These are phyloP conservation scores for Ectobius pallidus DNA, from an alignment of 2,888 invertebrate genomes.

Conservation along the genomic window DNA sequence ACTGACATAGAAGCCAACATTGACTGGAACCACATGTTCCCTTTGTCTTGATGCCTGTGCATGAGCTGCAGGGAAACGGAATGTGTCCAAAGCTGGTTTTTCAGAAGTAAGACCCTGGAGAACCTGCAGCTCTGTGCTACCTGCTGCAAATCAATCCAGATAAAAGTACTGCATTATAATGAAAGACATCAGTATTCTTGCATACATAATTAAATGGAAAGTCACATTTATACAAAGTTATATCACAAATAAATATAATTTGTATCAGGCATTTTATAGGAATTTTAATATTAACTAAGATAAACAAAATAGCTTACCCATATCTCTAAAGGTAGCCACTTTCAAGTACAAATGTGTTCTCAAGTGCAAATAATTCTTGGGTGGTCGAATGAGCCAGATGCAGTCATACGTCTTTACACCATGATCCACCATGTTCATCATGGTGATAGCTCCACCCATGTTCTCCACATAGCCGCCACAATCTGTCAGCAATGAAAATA, in stretches of 20 bases:
- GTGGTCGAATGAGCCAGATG: conserved; percentile 72
- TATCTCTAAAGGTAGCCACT: conserved; percentile 62
- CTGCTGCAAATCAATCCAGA: conserved; percentile 58
- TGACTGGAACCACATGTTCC: conserved; percentile 67
- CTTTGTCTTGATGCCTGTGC: conserved; percentile 50
- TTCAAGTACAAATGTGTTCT: conserved; percentile 71
- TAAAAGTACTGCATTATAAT: too few relatives aligned
- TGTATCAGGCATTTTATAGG: conserved; percentile 23
- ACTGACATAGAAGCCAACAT: conserved; percentile 72
- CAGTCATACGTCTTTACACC: conserved; percentile 67
- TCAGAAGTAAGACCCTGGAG: conserved; percentile 72
- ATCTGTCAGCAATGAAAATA: conserved; percentile 54
- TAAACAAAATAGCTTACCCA: conserved; percentile 59
- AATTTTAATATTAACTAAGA: too few relatives aligned
- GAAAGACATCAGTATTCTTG: too few relatives aligned
- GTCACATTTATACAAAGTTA: too few relatives aligned
- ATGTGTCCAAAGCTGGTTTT: conserved; percentile 62
- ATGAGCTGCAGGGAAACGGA: conserved; percentile 60
- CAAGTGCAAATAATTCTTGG: conserved; percentile 66
- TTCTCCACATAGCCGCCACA: conserved; percentile 75
- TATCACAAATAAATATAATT: conserved; percentile 6
- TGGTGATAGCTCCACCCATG: conserved; percentile 73
- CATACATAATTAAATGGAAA: too few relatives aligned
- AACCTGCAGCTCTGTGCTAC: conserved; percentile 66
- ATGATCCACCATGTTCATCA: conserved; percentile 71